These are phyloP conservation scores for Olivierus martensii DNA, from an alignment of 1,140 invertebrate genomes.

Conservation along the genomic window DNA sequence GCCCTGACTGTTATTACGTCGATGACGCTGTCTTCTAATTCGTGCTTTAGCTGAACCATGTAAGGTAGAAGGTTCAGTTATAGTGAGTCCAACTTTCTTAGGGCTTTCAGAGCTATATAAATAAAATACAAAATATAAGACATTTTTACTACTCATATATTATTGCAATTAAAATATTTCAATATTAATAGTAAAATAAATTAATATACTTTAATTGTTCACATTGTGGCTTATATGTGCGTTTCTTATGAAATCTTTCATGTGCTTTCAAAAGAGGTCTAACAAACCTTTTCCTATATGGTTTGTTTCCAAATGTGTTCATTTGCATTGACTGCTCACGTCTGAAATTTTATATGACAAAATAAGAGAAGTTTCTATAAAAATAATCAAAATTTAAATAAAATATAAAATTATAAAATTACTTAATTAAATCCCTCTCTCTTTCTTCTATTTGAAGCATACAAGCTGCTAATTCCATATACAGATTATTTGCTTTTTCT, in stretches of 20 bases:
- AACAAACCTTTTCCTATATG: slow-evolving; percentile 42
- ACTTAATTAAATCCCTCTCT: slow-evolving; percentile 65
- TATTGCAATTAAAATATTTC: background rate
- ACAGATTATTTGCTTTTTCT: slow-evolving; percentile 78
- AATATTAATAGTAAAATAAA: background rate
- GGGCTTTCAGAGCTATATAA: slow-evolving; percentile 6
- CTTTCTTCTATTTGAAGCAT: slow-evolving; percentile 73
- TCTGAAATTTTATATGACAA: slow-evolving; percentile 33
- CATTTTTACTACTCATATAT: background rate
- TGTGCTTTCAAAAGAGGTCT: slow-evolving; percentile 42
- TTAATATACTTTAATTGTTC: background rate
- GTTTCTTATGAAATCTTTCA: slow-evolving; percentile 37
- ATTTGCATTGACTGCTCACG: slow-evolving; percentile 30
- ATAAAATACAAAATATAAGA: background rate
- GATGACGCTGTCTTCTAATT: slow-evolving; percentile 9
- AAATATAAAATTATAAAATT: slow-evolving; percentile 29
- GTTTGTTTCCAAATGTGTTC: slow-evolving; percentile 30
- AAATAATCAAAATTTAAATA: no score
- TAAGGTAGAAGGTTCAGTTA: background rate
- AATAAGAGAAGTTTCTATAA: background rate
- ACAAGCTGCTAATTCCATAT: slow-evolving; percentile 66
- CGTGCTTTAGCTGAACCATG: slow-evolving; percentile 15
- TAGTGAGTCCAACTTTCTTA: background rate
- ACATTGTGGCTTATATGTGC: slow-evolving; percentile 10
- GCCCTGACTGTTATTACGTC: background rate